Base-by-base conservation (phyloP, 1,140 invertebrate species). In the Lepidurus arcticus region DNA sequence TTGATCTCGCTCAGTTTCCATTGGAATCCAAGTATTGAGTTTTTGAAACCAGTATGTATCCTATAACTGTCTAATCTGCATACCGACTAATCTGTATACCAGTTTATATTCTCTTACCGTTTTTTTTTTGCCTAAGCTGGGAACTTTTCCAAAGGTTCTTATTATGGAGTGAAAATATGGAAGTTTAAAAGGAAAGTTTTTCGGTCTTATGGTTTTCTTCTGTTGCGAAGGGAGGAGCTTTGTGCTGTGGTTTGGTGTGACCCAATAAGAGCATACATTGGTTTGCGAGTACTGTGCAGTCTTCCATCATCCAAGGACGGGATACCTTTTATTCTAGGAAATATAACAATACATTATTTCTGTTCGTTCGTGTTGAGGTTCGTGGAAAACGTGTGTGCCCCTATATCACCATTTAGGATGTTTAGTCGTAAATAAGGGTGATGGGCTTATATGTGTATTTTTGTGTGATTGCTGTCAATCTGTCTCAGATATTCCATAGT, bases 41-140 rank as follows among this genome's bases (percentile, higher is more conserved):
- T 65, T 65, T 65, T 65, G 21, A 65, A 13, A n/a, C 13, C 53
- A 65, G n/a, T 65, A n/a, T 65, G n/a, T 65, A 65, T 65, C 53
- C 53, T 10, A 65, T 9, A 21, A 65, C 13, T 65, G 53, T 65
- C 13, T n/a, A 9, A 16, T 34, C 34, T 4, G 3, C 3, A 34
- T 34, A 65, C 16, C 53, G 16, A 65, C 16, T 65, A 13, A n/a
- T 65, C 16, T 21, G 53, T 65, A 65, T 65, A 16, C 53, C 16
- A 16, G 16, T 65, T 34, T 34, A 34, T 34, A 34, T 34, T 34
- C 34, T 34, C 34, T 34, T 65, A 65, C 13, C 53, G 8, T 65
- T 65, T 21, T 65, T 65, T 13, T 65, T n/a, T 65, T 65, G 6
- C 21, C 21, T 65, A n/a, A 1, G 1, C n/a, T 7, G 13, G 8